Evolutionary conservation across 2,888 invertebrate species (phyloP).

Genomic region (Drymonia ruficornis): DNA sequence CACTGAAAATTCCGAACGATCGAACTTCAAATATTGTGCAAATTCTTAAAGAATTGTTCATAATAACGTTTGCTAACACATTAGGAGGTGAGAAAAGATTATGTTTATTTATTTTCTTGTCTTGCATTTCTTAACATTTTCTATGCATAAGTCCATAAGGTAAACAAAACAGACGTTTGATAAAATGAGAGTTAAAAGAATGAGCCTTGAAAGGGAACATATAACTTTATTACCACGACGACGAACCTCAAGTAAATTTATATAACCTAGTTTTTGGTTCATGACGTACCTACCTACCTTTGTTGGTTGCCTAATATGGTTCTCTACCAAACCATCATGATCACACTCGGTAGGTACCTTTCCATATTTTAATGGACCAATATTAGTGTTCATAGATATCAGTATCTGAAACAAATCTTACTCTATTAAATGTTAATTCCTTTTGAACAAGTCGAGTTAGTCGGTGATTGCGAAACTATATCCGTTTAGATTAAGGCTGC

Average conservation of each 20-base stretch:
- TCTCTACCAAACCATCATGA: not conserved
- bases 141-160: not conserved
- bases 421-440: too few species aligned
- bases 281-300: not conserved
- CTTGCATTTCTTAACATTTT: not conserved
- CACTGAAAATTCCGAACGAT: too few species aligned
- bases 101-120: not conserved
- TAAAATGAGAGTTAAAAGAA: constrained; percentile 1
- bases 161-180: not conserved
- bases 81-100: not conserved
- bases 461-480: not conserved
- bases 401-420: too few species aligned
- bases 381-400: too few species aligned
- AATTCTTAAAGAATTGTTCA: not conserved
- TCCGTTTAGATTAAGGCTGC: not conserved
- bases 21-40: not conserved
- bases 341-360: too few species aligned
- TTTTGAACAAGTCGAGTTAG: not conserved
- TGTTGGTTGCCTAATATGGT: not conserved
- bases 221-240: not conserved
- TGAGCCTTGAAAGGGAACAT: constrained; percentile 1
- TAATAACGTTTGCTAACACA: not conserved
- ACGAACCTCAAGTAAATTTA: not conserved
- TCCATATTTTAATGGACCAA: too few species aligned
- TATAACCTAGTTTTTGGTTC: not conserved